Evolutionary conservation across 2,113 vertebrate genomes (phyloP), one percentile per base, ranked within the genome.

Genomic region (Emydocephalus ijimae): DNA sequence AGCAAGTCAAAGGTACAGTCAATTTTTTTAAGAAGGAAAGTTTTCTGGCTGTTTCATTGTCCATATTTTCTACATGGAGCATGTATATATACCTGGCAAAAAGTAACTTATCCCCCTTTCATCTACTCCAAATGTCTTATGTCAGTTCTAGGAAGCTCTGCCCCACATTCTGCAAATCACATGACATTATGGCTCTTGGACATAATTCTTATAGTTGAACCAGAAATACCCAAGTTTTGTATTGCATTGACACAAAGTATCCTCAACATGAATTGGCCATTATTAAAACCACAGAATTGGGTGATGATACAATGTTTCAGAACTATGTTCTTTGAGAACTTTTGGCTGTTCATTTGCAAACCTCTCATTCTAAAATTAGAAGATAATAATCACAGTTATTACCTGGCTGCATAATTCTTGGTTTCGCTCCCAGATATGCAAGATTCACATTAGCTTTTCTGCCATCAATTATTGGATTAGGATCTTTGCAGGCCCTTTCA

Each of bases 401-500:
- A 99, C 99, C 99, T 99, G 98, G 98, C 95, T 99, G 99, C 98
- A 99, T 99, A 96, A 99, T 99, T 91, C 99, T 97, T 56, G 99
- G 99, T 95, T 99, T 99, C 94, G 99, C 99, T 93, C 99, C 99
- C 96, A 99, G 97, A 96, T 99, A 99, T 54, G 99, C 99, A 97
- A 99, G 98, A 97, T 99, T 99, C 95, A 99, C 99, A 64, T 99
- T 99, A 95, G 99, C 99, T 96, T 99, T 99, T 96, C 99, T 98
- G 97, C 99, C 99, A 9, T 99, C 99, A 87, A 99, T 99, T 96
- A 99, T 99, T 69, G 99, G 99, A 97, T 99, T 99, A 94, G 99
- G 99, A 97, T 99, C 99, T 94, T 99, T 99, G 89, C 99, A 99
- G 94, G 99, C 99, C 94, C 99, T 98, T 95, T 99, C 99, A 0